These are phyloP conservation scores for Eulacestoma nigropectus DNA, from an alignment of 2,113 vertebrate genomes.

Conservation along the genomic window DNA sequence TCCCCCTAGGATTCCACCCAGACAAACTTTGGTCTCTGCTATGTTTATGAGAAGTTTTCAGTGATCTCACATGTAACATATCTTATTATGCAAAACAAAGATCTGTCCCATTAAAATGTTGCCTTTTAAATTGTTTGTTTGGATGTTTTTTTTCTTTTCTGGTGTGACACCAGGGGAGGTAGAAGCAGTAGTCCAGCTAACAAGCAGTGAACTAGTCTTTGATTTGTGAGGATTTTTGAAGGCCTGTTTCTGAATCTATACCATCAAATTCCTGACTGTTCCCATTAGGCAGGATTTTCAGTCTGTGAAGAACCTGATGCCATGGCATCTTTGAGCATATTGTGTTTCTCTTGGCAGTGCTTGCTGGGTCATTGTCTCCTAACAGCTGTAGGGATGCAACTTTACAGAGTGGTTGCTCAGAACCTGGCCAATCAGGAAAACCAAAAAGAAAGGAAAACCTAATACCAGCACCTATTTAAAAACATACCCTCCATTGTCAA, in stretches of 20 bases:
- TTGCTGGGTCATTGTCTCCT: not conserved
- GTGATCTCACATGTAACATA: not conserved
- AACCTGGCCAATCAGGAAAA: not conserved
- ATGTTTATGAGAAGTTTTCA: not conserved
- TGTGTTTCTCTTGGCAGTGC: accelerated
- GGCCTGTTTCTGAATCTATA: not conserved
- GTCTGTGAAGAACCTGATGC: not conserved
- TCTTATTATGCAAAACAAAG: not conserved
- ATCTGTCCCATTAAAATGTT: not conserved
- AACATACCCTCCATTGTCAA: accelerated
- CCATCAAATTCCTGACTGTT: not conserved
- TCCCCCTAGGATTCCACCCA: not conserved
- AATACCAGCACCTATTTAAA: not conserved
- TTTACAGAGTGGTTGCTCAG: not conserved
- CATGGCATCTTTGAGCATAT: no score
- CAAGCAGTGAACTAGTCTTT: not conserved
- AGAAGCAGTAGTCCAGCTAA: not conserved
- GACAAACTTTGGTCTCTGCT: not conserved
- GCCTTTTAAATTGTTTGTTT: not conserved
- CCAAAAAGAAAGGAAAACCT: not conserved
- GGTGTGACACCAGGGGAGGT: not conserved
- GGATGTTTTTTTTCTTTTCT: not conserved
- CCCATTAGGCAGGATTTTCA: not conserved
- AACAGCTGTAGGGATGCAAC: not conserved
- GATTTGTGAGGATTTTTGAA: not conserved